Evolutionary conservation across 2,888 invertebrate species (phyloP), one percentile per base, ranked within the genome.

Genomic region (Hydriomena furcata): DNA sequence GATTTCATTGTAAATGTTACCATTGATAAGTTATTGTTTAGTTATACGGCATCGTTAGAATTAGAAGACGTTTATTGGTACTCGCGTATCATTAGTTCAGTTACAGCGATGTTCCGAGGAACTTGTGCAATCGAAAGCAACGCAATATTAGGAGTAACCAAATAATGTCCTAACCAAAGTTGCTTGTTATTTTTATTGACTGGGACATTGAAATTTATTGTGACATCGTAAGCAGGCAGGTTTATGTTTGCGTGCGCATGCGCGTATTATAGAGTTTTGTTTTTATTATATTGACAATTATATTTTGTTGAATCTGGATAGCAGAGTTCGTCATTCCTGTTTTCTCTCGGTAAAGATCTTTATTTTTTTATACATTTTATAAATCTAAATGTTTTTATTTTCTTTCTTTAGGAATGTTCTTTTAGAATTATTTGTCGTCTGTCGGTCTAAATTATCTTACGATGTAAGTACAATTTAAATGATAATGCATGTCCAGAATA

Each of bases 291-390:
- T 55, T 44, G 56, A 58, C 56, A n/a, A n/a, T n/a, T n/a, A 58
- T 59, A 24, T 32, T 45, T 56, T 47, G 62, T 60, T 59, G 66
- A 61, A 68, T 66, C 70, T 72, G 68, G 66, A 61, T 65, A 68
- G 68, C 71, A 71, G 74, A 78, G 64, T 73, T 75, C 63, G 78
- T 83, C 87, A 88, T 89, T 88, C 88, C 87, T 85, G 59, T 71
- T 77, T 78, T 82, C 73, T 82, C 82, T 79, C 82, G 74, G 75
- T 76, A 70, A 82, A 70, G 87, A 90, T 88, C 86, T 90, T 90
- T 90, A 88, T 88, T 90, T 88, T 71, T 90, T 86, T 88, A 86
- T 83, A 86, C 80, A 76, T 86, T 88, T 88, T 86, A 62, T 71
- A 61, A 70, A 64, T 66, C 57, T 58, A 58, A 63, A 62, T 55